phyloP scores from a whole-genome alignment of 1,140 invertebrate genomes.

The Mamestra configurata region DNA sequence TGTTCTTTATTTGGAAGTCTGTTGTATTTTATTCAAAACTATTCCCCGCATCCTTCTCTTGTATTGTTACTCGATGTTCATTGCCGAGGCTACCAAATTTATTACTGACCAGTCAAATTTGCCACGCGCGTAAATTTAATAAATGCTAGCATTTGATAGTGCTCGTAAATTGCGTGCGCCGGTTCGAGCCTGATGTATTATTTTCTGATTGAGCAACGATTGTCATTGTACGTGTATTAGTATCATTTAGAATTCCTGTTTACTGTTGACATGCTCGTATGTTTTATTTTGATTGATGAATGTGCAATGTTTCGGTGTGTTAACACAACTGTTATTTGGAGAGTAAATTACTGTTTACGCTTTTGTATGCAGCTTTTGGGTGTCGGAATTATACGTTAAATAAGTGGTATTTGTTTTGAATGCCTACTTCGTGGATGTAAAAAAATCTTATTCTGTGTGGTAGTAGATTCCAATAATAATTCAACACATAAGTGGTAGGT shows the following conservation, averaged over 20 bases:
- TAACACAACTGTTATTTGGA: constrained; percentile 10
- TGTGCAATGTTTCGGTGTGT: not conserved
- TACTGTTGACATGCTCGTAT: not conserved
- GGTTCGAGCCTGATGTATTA: constrained; percentile 5
- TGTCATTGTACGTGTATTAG: not conserved
- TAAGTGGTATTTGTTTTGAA: not conserved
- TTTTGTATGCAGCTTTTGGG: not conserved
- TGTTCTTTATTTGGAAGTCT: no score
- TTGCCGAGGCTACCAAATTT: constrained; percentile 1
- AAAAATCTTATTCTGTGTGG: not conserved
- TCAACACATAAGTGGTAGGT: no score
- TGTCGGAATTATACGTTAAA: not conserved
- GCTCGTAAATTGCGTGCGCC: not conserved
- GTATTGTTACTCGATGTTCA: not conserved
- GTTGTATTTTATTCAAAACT: no score
- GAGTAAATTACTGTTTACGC: not conserved
- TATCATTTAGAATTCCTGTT: constrained; percentile 14
- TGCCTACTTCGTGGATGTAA: not conserved
- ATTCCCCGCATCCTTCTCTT: no score
- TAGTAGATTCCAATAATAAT: not conserved
- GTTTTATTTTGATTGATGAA: constrained; percentile 26
- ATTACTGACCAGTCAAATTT: constrained; percentile 10
- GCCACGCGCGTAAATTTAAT: constrained; percentile 20
- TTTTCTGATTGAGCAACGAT: constrained; percentile 16
- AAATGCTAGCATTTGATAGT: constrained; percentile 18